A percentile compares a stretch with the other conserved stretches of the same genome.
Conservation (phyloP, 2,888 invertebrate genomes). For the Agrotis exclamationis region DNA sequence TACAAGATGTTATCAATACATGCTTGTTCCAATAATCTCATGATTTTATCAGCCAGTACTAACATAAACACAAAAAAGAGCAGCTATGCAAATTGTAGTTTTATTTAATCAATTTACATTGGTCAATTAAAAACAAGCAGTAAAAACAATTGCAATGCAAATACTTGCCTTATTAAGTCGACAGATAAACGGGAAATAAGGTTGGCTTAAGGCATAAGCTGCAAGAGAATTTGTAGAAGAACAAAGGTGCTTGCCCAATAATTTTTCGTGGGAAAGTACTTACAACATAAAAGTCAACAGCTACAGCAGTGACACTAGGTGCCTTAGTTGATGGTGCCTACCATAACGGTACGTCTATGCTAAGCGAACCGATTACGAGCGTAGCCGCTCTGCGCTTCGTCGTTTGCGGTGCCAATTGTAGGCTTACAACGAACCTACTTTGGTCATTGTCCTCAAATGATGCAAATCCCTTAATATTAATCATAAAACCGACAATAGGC, state of each 20-base stretch:
- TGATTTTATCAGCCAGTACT: constrained; percentile 44
- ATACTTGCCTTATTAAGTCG: constrained; percentile 72
- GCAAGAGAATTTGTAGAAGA: constrained; percentile 36
- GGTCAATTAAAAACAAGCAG: constrained; percentile 67
- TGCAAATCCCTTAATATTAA: no score
- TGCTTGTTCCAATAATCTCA: constrained; percentile 26
- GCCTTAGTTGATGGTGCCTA: no score
- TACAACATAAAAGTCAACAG: neutral
- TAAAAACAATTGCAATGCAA: constrained; percentile 74
- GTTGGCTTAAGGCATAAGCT: constrained; percentile 44
- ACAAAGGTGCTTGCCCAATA: neutral
- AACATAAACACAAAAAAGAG: constrained; percentile 49
- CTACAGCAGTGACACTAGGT: neutral
- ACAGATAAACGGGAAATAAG: constrained; percentile 66
- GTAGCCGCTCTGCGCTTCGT: no score
- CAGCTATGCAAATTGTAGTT: constrained; percentile 51
- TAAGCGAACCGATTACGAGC: no score
- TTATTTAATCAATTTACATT: constrained; percentile 68
- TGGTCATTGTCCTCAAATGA: no score
- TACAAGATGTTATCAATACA: constrained; percentile 35
- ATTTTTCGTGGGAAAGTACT: constrained; percentile 1
- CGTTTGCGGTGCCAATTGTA: no score
- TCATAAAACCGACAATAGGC: no score
- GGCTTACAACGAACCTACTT: no score
- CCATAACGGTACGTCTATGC: no score